Conservation (phyloP, 2,888 invertebrate species). For the Cordilura impudica region DNA sequence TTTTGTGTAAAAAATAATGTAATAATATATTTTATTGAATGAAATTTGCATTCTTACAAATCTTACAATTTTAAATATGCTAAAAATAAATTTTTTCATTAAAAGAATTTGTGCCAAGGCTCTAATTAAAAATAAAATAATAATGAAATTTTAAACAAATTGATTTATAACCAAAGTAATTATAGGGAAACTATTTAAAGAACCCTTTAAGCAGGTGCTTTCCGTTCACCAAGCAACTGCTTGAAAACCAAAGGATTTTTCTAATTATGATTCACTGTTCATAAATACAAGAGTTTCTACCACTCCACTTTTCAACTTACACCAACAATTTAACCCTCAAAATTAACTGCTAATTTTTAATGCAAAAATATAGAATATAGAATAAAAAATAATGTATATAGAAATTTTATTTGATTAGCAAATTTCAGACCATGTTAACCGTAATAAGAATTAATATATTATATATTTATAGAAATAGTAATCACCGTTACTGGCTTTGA, state of each 20-base stretch:
- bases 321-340: too few species aligned
- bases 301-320: constrained; percentile 25
- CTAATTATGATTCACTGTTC: constrained; percentile 53
- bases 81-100: constrained; percentile 56
- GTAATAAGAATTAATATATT: too few species aligned
- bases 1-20: constrained; percentile 51
- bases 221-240: neutral
- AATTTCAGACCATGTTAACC: too few species aligned
- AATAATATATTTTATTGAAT: constrained; percentile 23
- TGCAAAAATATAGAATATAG: too few species aligned
- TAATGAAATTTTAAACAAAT: constrained; percentile 40
- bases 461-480: too few species aligned
- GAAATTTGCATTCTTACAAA: constrained; percentile 5
- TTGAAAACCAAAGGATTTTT: constrained; percentile 16
- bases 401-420: too few species aligned
- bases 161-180: constrained; percentile 26
- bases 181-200: neutral
- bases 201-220: neutral
- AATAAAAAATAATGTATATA: too few species aligned
- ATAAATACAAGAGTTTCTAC: too few species aligned
- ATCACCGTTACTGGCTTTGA: too few species aligned
- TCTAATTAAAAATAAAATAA: constrained; percentile 57
- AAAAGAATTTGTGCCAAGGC: constrained; percentile 60
- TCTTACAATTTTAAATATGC: constrained; percentile 52
- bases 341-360: too few species aligned